Base-by-base conservation (phyloP, 23 tunicate genomes). In the Trididemnum nubilum region DNA sequence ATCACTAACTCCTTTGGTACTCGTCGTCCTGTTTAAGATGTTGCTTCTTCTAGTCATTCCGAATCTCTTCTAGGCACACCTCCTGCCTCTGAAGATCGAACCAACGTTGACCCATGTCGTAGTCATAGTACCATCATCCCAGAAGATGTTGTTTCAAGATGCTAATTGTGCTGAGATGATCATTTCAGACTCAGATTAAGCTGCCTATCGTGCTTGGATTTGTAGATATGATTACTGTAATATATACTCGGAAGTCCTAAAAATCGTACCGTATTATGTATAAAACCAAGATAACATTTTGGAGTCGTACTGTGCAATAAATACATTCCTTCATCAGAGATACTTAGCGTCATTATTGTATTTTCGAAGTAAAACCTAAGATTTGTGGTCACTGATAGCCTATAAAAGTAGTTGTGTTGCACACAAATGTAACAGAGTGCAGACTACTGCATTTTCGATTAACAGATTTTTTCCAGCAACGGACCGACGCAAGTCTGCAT, bases 1-100 rank as follows among this genome's bases (percentile, higher is more conserved):
- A 63, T 63, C 69, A 73, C 18, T 60, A 73, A 29, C 79, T 73
- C 39, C 79, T 73, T 73, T 73, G 79, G 36, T 32, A 25, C 79
- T 73, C 60, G n/a, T n/a, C n/a, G 79, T 32, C 79, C 60, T 73
- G 27, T 40, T 73, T 28, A 37, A 37, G 19, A 38, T 73, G 60
- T 59, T 73, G 79, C 79, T 73, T 60, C 79, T 24, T 59, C 79
- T 32, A 73, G 35, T 32, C 79, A 33, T 33, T 70, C 38, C 44
- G 38, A 37, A 70, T 70, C 76, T 70, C 39, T 70, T 38, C 15
- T 70, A 32, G 44, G 76, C 37, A 70, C 44, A 33, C 38, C 76
- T 12, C 39, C 76, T 70, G 76, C 76, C 38, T 38, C 76, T 70
- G 39, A 70, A 70, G 44, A 70, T 70, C 39, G 18, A 38, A 70